Conservation (phyloP, 2,888 invertebrate species). For the Danaus chrysippus region DNA sequence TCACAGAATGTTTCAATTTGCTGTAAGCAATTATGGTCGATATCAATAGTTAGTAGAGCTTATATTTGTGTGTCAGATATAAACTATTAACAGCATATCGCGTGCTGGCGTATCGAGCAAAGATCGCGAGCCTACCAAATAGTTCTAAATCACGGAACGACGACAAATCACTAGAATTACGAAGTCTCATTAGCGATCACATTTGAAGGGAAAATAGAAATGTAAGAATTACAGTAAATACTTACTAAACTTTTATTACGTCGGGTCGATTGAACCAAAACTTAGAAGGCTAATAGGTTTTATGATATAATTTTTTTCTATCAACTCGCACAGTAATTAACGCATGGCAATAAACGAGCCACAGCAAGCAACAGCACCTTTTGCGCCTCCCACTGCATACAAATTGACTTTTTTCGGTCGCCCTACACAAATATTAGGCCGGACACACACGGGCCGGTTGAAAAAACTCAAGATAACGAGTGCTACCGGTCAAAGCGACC, state of each 20-base stretch:
- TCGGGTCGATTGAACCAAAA: neutral
- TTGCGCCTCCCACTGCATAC: conserved; percentile 56
- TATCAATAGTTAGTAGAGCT: conserved; percentile 36
- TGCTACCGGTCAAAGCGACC: conserved; percentile 75
- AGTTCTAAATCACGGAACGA: conserved; percentile 42
- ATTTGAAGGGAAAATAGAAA: conserved; percentile 49
- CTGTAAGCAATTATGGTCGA: conserved; percentile 18
- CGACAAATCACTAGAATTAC: conserved; percentile 67
- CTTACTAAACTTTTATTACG: conserved; percentile 16
- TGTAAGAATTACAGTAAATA: conserved; percentile 25
- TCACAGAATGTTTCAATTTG: conserved; percentile 8
- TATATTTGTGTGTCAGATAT: conserved; percentile 41
- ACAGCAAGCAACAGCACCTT: conserved; percentile 41
- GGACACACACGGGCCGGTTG: conserved; percentile 62
- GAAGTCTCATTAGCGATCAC: conserved; percentile 60
- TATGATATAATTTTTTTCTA: conserved; percentile 10
- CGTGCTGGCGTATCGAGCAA: conserved; percentile 19
- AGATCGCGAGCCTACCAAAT: conserved; percentile 17
- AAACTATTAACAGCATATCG: conserved; percentile 7
- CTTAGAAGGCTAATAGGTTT: neutral
- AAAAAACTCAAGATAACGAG: conserved; percentile 71
- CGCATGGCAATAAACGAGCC: conserved; percentile 46
- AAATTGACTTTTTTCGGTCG: conserved; percentile 56
- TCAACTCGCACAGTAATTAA: conserved; percentile 21
- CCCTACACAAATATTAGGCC: conserved; percentile 72